A percentile compares a stretch with the other conserved stretches of the same genome.
Conservation (phyloP, 2,888 invertebrate genomes). For the Pheosia tremula region DNA sequence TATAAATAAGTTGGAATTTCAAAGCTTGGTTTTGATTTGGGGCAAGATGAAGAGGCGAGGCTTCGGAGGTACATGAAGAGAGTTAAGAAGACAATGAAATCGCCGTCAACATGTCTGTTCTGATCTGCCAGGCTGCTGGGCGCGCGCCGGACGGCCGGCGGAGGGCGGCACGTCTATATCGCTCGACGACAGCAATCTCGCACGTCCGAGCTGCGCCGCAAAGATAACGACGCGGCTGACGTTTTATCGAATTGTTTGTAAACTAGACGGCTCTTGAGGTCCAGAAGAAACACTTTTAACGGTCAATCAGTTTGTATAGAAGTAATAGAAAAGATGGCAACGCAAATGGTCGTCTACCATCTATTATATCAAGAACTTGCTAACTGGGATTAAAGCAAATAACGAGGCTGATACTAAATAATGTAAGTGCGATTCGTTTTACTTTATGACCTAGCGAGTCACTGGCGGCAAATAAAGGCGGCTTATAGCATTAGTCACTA, state of each 20-base stretch:
- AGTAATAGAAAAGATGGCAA: too few species aligned
- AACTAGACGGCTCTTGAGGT: background rate
- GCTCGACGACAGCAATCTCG: conserved; percentile 5
- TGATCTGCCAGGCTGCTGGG: background rate
- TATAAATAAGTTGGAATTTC: conserved; percentile 10
- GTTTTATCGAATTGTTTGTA: background rate
- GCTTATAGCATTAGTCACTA: background rate
- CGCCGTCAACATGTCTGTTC: background rate
- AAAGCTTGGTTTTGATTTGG: conserved; percentile 11
- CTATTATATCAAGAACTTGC: background rate
- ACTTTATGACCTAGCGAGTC: background rate
- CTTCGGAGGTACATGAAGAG: too few species aligned
- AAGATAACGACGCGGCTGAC: background rate
- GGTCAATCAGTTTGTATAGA: too few species aligned
- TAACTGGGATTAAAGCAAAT: conserved; percentile 1
- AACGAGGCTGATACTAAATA: background rate
- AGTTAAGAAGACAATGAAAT: background rate
- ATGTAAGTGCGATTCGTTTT: background rate
- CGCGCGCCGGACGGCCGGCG: background rate
- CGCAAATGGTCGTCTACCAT: too few species aligned
- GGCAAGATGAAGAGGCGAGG: background rate
- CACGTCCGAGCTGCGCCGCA: background rate
- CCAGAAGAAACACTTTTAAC: background rate
- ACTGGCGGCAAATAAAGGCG: background rate
- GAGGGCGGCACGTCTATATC: background rate